Conservation (phyloP, 2,797 vertebrate genomes). For the Myoxocephalus aenaeus region DNA sequence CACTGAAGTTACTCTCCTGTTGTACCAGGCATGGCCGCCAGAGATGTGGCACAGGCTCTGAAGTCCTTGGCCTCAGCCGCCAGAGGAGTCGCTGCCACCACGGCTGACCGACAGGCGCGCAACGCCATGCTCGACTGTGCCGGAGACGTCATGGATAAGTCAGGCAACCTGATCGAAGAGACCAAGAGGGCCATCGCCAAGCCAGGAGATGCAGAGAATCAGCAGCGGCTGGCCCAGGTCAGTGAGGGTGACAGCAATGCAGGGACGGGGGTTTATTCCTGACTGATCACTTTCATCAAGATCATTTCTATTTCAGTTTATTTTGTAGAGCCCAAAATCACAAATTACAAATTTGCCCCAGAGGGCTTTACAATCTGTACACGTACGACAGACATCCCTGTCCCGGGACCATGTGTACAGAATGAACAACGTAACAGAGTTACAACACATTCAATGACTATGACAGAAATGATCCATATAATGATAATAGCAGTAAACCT, state of each 20-base stretch:
- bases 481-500: too few relatives aligned
- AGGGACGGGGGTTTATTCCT: background rate
- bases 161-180: conserved; percentile 94
- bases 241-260: background rate
- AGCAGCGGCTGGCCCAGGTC: conserved; percentile 96
- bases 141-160: conserved; percentile 94
- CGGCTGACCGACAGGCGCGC: conserved; percentile 84
- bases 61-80: conserved; percentile 91
- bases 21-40: conserved; percentile 90
- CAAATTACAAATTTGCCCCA: too few relatives aligned
- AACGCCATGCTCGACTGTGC: conserved; percentile 92
- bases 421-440: too few relatives aligned
- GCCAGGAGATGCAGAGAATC: conserved; percentile 93
- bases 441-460: too few relatives aligned
- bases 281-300: background rate
- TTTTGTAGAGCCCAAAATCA: too few relatives aligned
- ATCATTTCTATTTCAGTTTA: background rate
- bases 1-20: background rate
- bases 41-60: conserved; percentile 94
- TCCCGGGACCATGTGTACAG: too few relatives aligned
- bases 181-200: conserved; percentile 93
- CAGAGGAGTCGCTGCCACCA: conserved; percentile 91
- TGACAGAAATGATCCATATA: too few relatives aligned
- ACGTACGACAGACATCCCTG: too few relatives aligned
- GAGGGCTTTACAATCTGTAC: too few relatives aligned